Conservation (phyloP, 2,113 vertebrate species). For the Lagopus leucura region DNA sequence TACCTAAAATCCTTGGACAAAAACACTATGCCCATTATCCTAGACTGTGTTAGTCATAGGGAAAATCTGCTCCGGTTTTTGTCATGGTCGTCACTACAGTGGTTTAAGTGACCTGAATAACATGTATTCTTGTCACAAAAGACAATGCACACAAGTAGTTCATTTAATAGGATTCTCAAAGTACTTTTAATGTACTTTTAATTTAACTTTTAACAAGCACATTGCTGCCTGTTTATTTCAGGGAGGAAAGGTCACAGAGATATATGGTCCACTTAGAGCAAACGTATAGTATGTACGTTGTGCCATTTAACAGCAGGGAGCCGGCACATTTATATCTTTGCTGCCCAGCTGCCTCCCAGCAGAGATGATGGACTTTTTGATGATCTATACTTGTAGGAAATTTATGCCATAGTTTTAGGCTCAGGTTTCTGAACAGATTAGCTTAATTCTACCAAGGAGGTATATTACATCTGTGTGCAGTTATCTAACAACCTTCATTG, state of each 20-base stretch:
- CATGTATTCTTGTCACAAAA: not conserved
- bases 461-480: not conserved
- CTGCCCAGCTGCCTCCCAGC: not conserved
- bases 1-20: not conserved
- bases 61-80: constrained; percentile 10
- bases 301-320: not conserved
- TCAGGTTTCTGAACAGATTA: not conserved
- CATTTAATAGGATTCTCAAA: constrained; percentile 10
- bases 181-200: not conserved
- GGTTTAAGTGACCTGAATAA: constrained; percentile 24
- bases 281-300: not conserved
- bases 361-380: not conserved
- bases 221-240: not conserved
- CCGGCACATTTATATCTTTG: not conserved
- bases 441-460: not conserved
- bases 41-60: not conserved
- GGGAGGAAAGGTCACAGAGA: not conserved
- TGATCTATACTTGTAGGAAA: not conserved
- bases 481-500: not conserved
- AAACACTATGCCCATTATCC: not conserved
- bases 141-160: not conserved
- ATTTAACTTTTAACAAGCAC: not conserved
- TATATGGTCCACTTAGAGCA: not conserved
- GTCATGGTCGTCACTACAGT: not conserved
- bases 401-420: not conserved